Conservation (phyloP, 2,888 invertebrate species). For the Empis stercorea region DNA sequence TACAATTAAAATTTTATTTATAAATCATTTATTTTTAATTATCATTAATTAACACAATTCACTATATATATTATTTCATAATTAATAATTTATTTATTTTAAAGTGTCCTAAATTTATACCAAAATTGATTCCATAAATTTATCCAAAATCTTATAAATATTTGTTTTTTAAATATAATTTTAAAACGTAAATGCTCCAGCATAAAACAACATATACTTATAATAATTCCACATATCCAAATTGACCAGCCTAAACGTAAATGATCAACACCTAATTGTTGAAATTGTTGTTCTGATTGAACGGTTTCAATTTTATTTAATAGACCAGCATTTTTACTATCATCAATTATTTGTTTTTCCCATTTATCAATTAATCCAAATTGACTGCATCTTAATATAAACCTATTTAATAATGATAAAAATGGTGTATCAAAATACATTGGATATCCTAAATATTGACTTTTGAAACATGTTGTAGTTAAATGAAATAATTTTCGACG, state of each 20-base stretch:
- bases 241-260: neutral
- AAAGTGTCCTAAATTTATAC: too few species aligned
- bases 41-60: too few species aligned
- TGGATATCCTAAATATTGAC: slow-evolving; percentile 4
- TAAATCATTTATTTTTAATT: too few species aligned
- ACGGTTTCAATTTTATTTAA: neutral
- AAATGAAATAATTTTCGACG: slow-evolving; percentile 1
- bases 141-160: too few species aligned
- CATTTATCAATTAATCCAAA: slow-evolving; percentile 4
- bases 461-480: slow-evolving; percentile 4
- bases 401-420: slow-evolving; percentile 1
- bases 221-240: neutral
- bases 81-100: too few species aligned
- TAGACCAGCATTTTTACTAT: slow-evolving; percentile 1
- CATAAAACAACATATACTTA: neutral
- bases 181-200: neutral
- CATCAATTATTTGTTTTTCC: neutral
- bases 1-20: too few species aligned
- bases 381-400: slow-evolving; percentile 2
- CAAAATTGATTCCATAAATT: too few species aligned
- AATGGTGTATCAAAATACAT: slow-evolving; percentile 6
- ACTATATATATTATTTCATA: too few species aligned
- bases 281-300: neutral
- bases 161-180: too few species aligned
- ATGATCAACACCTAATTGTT: neutral